Conservation (phyloP, 1,140 invertebrate species). For the Aphis gossypii region DNA sequence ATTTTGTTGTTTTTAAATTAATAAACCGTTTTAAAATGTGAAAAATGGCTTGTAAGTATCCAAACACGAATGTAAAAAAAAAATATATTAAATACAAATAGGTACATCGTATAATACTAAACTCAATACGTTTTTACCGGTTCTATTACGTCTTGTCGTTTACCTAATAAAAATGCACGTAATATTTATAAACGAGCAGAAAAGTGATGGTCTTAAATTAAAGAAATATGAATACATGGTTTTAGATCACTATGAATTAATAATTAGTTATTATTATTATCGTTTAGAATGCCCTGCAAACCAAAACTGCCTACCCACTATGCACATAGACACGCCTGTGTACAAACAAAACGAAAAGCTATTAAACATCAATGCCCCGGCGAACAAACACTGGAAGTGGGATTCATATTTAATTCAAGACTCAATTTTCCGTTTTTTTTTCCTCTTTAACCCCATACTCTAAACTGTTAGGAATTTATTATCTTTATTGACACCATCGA, state of each 20-base stretch:
- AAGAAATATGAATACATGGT: background rate
- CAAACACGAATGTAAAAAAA: background rate
- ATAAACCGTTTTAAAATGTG: background rate
- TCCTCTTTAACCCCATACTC: too few species aligned
- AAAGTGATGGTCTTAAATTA: background rate
- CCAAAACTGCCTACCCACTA: background rate
- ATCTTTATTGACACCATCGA: slow-evolving; percentile 35
- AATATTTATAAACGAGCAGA: background rate
- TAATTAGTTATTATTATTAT: slow-evolving; percentile 30
- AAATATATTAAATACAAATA: background rate
- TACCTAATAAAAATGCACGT: background rate
- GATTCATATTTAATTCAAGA: slow-evolving; percentile 52
- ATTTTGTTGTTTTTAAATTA: background rate
- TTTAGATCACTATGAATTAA: background rate
- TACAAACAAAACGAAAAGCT: slow-evolving; percentile 39
- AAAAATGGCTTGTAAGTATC: background rate
- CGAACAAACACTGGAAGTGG: background rate
- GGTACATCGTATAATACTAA: background rate
- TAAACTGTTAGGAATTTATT: slow-evolving; percentile 26
- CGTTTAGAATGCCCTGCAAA: background rate
- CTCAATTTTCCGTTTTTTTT: slow-evolving; percentile 32
- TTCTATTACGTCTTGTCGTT: background rate
- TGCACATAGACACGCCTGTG: background rate
- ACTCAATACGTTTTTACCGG: background rate
- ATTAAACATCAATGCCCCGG: slow-evolving; percentile 30